phyloP scores from a whole-genome alignment of 2,797 vertebrate genomes.

The Eulemur albifrons region DNA sequence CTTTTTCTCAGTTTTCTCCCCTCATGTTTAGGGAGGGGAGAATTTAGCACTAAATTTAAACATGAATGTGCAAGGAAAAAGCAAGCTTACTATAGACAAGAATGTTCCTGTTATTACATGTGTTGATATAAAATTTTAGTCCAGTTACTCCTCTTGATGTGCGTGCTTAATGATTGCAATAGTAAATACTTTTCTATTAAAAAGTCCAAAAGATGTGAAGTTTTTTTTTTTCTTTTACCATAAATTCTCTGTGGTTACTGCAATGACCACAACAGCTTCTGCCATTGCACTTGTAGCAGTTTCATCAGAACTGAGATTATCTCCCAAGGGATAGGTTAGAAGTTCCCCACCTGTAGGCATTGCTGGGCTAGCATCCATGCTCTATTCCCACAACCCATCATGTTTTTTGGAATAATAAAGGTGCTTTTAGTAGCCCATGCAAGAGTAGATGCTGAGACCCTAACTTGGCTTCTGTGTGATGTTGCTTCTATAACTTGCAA shows the following conservation, averaged over 20 bases:
- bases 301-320: not conserved
- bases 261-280: conserved; percentile 72
- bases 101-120: not conserved
- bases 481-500: conserved; percentile 86
- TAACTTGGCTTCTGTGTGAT: conserved; percentile 88
- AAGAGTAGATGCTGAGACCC: conserved; percentile 89
- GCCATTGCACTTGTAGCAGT: not conserved
- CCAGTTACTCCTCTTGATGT: not conserved
- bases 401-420: conserved; percentile 85
- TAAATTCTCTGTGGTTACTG: conserved; percentile 88
- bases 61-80: not conserved
- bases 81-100: not conserved
- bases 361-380: conserved; percentile 89
- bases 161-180: not conserved
- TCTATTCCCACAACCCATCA: conserved; percentile 86
- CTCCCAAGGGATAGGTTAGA: conserved; percentile 87
- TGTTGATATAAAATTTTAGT: not conserved
- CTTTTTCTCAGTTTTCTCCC: not conserved
- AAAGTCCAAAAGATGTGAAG: not conserved
- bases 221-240: not conserved
- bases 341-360: conserved; percentile 89
- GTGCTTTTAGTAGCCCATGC: conserved; percentile 90
- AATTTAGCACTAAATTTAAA: not conserved
- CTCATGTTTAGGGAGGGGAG: not conserved
- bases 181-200: not conserved